phyloP scores from a whole-genome alignment of 2,888 invertebrate species.

The Noctua pronuba region DNA sequence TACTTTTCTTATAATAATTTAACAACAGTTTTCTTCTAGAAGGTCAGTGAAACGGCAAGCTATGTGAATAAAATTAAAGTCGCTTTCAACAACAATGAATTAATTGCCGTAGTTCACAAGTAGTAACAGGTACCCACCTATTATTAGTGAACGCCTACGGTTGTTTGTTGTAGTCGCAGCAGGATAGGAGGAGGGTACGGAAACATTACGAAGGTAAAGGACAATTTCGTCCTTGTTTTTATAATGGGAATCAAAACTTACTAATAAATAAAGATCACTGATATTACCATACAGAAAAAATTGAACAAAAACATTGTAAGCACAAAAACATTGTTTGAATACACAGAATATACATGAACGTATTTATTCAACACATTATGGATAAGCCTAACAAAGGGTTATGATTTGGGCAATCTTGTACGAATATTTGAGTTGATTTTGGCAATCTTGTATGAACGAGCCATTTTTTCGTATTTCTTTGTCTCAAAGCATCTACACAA shows the following conservation, averaged over 20 bases:
- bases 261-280: not conserved
- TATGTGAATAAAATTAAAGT: conserved; percentile 34
- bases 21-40: conserved; percentile 35
- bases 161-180: conserved; percentile 23
- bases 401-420: conserved; percentile 30
- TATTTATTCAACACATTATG: conserved; percentile 36
- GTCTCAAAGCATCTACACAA: conserved; percentile 13
- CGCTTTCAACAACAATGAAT: conserved; percentile 21
- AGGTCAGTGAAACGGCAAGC: conserved; percentile 35
- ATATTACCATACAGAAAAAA: conserved; percentile 9
- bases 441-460: conserved; percentile 18
- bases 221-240: conserved; percentile 34
- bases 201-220: conserved; percentile 22
- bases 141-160: conserved; percentile 12
- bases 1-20: conserved; percentile 34
- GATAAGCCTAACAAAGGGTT: conserved; percentile 47
- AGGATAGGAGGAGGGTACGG: conserved; percentile 21
- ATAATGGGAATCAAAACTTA: conserved; percentile 17
- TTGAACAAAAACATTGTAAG: conserved; percentile 1
- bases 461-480: conserved; percentile 6
- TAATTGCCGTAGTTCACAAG: conserved; percentile 34
- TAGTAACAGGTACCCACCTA: conserved; percentile 1
- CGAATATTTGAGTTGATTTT: conserved; percentile 20
- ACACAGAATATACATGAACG: conserved; percentile 25
- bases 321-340: conserved; percentile 14